phyloP scores from a whole-genome alignment of 2,113 vertebrate species.

The Nibea coibor region DNA sequence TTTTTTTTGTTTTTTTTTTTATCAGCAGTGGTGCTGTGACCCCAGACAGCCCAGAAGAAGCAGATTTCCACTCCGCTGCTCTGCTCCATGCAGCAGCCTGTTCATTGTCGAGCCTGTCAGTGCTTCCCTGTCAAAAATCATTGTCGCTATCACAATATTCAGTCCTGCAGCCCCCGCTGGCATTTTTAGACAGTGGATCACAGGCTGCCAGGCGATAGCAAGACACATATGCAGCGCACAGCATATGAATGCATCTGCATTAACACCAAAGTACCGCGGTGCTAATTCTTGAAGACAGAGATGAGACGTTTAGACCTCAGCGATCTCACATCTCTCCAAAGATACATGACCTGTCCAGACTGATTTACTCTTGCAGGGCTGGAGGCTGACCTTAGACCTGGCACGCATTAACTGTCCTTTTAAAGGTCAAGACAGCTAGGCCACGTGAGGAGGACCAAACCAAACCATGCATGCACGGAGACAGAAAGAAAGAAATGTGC shows the following conservation, averaged over 20 bases:
- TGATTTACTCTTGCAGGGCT: conserved; percentile 17
- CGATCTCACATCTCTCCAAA: not conserved
- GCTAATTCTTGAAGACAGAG: conserved; percentile 21
- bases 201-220: conserved; percentile 39
- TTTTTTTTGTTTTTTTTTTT: no score
- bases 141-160: conserved; percentile 58
- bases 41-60: conserved; percentile 45
- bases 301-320: not conserved
- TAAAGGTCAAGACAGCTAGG: conserved; percentile 24
- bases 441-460: not conserved
- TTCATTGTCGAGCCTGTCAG: conserved; percentile 71
- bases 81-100: conserved; percentile 50
- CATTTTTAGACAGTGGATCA: conserved; percentile 57
- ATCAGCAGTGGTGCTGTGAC: conserved; percentile 45
- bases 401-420: conserved; percentile 17
- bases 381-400: conserved; percentile 13
- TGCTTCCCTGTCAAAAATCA: conserved; percentile 67
- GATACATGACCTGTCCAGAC: not conserved
- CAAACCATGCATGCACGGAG: not conserved
- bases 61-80: conserved; percentile 57
- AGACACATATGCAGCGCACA: conserved; percentile 23
- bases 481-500: not conserved
- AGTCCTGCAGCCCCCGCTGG: conserved; percentile 50
- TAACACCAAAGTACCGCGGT: conserved; percentile 2
- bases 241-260: conserved; percentile 15